Percentiles rank a stretch among this genome's conserved stretches.
Evolutionary conservation across 1,140 invertebrate species (phyloP).

Genomic region (Macrobrachium nipponense): DNA sequence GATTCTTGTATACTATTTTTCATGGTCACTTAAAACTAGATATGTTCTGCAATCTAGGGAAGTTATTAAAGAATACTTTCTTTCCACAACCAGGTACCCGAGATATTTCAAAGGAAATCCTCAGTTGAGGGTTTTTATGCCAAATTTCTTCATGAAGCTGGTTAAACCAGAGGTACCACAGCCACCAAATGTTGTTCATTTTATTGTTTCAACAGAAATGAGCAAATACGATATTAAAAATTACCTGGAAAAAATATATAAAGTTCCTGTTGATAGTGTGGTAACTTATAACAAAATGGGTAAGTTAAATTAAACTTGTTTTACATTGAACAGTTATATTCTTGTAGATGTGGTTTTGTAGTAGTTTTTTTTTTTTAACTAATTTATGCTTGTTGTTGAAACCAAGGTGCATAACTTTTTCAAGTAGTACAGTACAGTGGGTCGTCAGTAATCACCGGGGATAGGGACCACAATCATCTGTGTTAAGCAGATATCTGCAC

Average conservation of each 20-base stretch:
- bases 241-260: conserved; percentile 96
- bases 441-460: too few relatives aligned
- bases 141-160: conserved; percentile 95
- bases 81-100: conserved; percentile 75
- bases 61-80: too few relatives aligned
- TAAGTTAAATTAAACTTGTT: conserved; percentile 66
- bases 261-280: conserved; percentile 81
- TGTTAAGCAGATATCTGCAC: too few relatives aligned
- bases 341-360: not conserved
- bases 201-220: conserved; percentile 87
- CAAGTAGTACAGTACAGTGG: too few relatives aligned
- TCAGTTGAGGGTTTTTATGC: conserved; percentile 88
- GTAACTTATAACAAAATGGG: conserved; percentile 79
- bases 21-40: too few relatives aligned
- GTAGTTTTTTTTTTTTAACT: not conserved
- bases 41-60: too few relatives aligned
- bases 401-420: too few relatives aligned
- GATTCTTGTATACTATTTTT: too few relatives aligned
- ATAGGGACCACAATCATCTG: too few relatives aligned
- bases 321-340: too few relatives aligned
- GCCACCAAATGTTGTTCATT: conserved; percentile 83
- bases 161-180: conserved; percentile 74
- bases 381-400: too few relatives aligned
- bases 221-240: conserved; percentile 88
- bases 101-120: conserved; percentile 90